Percentiles rank a stretch among this genome's conserved stretches.
These are phyloP conservation scores for Luehdorfia chinensis DNA, from an alignment of 1,140 invertebrate species.

Conservation along the genomic window DNA sequence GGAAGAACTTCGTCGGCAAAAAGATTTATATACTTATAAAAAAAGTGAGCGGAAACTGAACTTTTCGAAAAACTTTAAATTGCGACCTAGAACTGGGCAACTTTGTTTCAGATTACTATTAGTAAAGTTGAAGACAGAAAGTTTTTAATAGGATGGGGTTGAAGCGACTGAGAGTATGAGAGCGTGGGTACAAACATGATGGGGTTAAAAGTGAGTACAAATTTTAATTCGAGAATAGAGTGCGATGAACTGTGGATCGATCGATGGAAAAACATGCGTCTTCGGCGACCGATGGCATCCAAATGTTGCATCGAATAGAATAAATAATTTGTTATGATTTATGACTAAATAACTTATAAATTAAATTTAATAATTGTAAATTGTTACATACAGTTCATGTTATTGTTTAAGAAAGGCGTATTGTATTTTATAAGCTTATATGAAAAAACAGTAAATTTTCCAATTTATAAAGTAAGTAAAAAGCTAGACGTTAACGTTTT, in stretches of 20 bases:
- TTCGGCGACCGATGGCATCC: constrained; percentile 29
- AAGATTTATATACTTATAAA: constrained; percentile 78
- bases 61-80: constrained; percentile 78
- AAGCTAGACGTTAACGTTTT: too few species aligned
- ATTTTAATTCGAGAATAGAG: constrained; percentile 29
- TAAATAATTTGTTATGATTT: too few species aligned
- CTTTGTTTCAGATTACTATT: constrained; percentile 77
- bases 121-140: constrained; percentile 69
- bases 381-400: too few species aligned
- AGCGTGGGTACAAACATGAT: constrained; percentile 40
- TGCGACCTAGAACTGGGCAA: constrained; percentile 77
- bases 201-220: constrained; percentile 27
- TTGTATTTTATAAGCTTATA: too few species aligned
- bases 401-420: too few species aligned
- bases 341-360: too few species aligned
- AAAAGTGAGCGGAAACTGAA: constrained; percentile 71
- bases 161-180: constrained; percentile 33
- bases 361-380: too few species aligned
- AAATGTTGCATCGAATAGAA: constrained; percentile 59
- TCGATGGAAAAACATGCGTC: constrained; percentile 29
- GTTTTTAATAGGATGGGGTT: constrained; percentile 72
- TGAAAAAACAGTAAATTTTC: too few species aligned
- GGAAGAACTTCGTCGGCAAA: constrained; percentile 69
- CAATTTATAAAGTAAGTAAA: too few species aligned
- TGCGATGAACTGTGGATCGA: constrained; percentile 49